These are phyloP conservation scores for Sympetrum striolatum DNA, from an alignment of 2,888 invertebrate species.

Conservation along the genomic window DNA sequence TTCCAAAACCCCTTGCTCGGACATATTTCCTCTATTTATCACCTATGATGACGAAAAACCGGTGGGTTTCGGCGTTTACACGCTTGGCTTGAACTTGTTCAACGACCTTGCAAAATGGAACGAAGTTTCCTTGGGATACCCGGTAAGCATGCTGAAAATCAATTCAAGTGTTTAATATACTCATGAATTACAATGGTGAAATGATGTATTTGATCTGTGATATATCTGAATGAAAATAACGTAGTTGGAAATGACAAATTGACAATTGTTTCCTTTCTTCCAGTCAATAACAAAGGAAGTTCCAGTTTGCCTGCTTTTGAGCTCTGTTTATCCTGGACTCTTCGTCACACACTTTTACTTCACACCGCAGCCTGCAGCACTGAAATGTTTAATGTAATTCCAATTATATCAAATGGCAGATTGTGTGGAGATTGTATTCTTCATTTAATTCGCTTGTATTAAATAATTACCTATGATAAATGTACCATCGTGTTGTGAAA, in stretches of 20 bases:
- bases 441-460: no score
- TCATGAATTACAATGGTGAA: no score
- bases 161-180: neutral
- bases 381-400: neutral
- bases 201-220: no score
- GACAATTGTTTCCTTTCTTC: neutral
- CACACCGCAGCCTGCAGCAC: neutral
- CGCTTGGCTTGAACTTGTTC: neutral
- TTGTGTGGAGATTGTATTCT: no score
- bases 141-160: neutral
- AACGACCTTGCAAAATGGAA: conserved; percentile 6
- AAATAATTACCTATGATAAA: no score
- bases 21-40: neutral
- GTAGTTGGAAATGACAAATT: neutral
- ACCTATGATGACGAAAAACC: conserved; percentile 4
- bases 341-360: conserved; percentile 6
- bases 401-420: no score
- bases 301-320: neutral
- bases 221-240: neutral
- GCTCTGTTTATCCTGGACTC: neutral
- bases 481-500: no score
- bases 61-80: neutral
- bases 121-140: neutral
- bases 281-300: neutral
- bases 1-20: neutral